These are phyloP conservation scores for Nothura maculosa DNA, from an alignment of 2,797 vertebrate species.

Conservation along the genomic window DNA sequence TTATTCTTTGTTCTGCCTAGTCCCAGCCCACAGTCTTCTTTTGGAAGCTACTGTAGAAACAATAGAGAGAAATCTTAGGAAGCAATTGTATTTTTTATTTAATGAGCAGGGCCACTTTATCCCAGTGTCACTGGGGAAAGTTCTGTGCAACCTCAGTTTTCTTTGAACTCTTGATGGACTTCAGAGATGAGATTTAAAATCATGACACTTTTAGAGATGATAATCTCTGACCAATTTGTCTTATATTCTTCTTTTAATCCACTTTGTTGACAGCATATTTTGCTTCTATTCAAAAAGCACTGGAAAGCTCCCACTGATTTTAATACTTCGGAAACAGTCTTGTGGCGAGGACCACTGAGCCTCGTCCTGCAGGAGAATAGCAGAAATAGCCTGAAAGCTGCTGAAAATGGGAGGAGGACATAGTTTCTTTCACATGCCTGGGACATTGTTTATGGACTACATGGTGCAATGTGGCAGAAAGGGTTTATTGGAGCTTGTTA, in stretches of 20 bases:
- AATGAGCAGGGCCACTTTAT: background rate
- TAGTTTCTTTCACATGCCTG: background rate
- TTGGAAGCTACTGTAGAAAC: background rate
- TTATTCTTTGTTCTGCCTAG: background rate
- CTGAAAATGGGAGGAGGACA: background rate
- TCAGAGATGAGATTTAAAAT: constrained; percentile 1
- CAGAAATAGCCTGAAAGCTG: background rate
- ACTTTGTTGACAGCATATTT: background rate
- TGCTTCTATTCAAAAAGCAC: constrained; percentile 6
- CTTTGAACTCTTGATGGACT: rapidly evolving
- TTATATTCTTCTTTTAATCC: background rate
- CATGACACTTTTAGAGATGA: constrained; percentile 33
- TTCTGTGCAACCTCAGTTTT: background rate
- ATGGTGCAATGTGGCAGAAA: background rate
- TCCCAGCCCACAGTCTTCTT: background rate
- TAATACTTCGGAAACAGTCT: background rate
- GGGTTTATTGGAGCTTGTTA: background rate
- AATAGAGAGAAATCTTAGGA: background rate
- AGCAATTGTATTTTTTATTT: background rate
- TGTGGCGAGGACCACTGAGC: background rate
- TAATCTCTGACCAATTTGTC: constrained; percentile 5
- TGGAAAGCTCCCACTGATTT: constrained; percentile 13
- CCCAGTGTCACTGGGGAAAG: background rate
- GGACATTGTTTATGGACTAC: rapidly evolving
- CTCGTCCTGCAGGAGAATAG: background rate